phyloP scores from a whole-genome alignment of 1,140 invertebrate genomes.

The Lethrus apterus region DNA sequence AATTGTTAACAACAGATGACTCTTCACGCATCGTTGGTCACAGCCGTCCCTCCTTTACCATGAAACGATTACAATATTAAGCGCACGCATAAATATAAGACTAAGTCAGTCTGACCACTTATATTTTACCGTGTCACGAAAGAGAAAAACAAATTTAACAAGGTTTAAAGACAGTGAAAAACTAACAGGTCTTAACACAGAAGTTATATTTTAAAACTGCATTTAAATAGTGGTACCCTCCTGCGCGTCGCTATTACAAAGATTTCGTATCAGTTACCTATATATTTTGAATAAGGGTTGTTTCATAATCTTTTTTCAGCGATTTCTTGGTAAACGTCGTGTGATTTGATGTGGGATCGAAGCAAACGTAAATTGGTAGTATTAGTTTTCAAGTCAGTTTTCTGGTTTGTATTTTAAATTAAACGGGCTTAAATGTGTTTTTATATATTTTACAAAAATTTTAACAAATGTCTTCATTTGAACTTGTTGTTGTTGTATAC shows the following conservation, averaged over 20 bases:
- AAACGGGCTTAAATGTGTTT: too few species aligned
- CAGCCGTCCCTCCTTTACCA: conserved; percentile 16
- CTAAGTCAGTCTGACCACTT: conserved; percentile 2
- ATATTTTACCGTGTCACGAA: conserved; percentile 8
- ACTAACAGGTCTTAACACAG: not conserved
- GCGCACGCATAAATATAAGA: not conserved
- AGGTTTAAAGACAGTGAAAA: conserved; percentile 4
- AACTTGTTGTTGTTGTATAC: too few species aligned
- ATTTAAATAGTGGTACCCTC: conserved; percentile 17
- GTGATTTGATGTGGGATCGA: too few species aligned
- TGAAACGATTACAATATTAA: conserved; percentile 5
- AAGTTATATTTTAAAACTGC: not conserved
- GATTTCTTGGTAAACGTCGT: conserved; percentile 21
- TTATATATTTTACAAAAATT: too few species aligned
- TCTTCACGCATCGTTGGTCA: conserved; percentile 29
- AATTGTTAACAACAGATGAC: conserved; percentile 40
- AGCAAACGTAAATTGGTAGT: too few species aligned
- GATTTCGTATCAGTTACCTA: conserved; percentile 19
- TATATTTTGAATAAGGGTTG: conserved; percentile 16
- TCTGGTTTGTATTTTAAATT: too few species aligned
- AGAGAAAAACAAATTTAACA: conserved; percentile 4
- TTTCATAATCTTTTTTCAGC: conserved; percentile 23
- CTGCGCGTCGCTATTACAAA: conserved; percentile 18
- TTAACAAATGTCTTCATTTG: too few species aligned
- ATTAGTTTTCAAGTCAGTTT: too few species aligned